A percentile compares a stretch with the other conserved stretches of the same genome.
Evolutionary conservation across 2,113 vertebrate species (phyloP).

Genomic region (Bubalus kerabau): DNA sequence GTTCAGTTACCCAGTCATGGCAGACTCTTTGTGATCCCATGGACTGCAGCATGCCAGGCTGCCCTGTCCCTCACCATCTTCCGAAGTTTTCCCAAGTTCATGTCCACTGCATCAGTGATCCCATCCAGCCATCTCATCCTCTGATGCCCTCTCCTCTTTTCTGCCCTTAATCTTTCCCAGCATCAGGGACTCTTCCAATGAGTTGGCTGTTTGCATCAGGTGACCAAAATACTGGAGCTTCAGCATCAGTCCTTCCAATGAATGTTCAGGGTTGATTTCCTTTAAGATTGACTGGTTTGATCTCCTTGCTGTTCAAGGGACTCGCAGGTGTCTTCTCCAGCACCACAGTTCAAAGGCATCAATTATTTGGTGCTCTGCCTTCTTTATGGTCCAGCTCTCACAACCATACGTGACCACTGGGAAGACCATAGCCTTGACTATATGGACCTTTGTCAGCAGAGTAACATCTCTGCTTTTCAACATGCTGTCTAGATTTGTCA

Average conservation of each 20-base stretch:
- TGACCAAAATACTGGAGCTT: not conserved
- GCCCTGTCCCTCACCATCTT: not conserved
- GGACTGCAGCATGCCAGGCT: not conserved
- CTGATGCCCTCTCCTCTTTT: not conserved
- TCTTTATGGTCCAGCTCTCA: not conserved
- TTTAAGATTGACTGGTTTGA: not conserved
- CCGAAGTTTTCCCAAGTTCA: not conserved
- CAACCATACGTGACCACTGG: not conserved
- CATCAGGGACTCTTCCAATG: not conserved
- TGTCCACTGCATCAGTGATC: not conserved
- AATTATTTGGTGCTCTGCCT: not conserved
- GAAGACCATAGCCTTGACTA: not conserved
- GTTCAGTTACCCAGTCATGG: not conserved
- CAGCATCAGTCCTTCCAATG: not conserved
- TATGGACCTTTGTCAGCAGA: not conserved
- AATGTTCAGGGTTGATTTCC: not conserved
- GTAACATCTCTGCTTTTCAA: not conserved
- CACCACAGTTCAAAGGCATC: not conserved
- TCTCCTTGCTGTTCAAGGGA: not conserved
- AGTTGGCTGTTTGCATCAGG: not conserved
- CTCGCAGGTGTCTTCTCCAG: not conserved
- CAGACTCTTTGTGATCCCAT: not conserved
- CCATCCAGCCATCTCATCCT: not conserved
- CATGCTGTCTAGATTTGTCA: not conserved
- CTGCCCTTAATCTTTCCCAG: not conserved